Conservation (phyloP, 2,797 vertebrate genomes). For the Aldrovandia affinis region DNA sequence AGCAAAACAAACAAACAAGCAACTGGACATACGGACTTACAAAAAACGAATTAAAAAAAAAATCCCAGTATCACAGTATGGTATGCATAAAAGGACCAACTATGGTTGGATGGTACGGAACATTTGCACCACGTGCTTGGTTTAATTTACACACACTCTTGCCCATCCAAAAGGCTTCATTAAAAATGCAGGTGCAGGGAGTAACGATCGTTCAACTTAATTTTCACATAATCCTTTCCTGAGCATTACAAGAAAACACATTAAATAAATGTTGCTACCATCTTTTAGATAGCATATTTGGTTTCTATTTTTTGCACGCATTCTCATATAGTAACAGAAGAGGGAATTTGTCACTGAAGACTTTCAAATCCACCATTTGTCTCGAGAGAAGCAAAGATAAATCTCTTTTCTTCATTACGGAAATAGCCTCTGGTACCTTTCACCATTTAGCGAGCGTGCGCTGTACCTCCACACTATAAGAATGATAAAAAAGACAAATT, state of each 20-base stretch:
- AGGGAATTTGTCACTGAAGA: conserved; percentile 12
- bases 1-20: not conserved
- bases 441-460: conserved; percentile 2
- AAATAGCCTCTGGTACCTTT: conserved; percentile 19
- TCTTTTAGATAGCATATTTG: not conserved
- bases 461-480: conserved; percentile 14
- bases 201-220: not conserved
- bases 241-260: not conserved
- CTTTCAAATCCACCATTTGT: not conserved
- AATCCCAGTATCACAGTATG: not conserved
- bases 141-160: not conserved
- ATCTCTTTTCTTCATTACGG: conserved; percentile 22
- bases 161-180: not conserved
- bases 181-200: not conserved
- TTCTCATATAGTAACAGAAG: not conserved
- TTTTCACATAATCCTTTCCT: not conserved
- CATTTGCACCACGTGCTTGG: not conserved
- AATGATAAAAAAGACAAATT: conserved; percentile 30
- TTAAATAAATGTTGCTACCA: not conserved
- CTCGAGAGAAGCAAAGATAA: not conserved
- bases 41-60: not conserved
- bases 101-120: not conserved
- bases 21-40: not conserved
- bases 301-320: not conserved
- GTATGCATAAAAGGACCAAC: not conserved